phyloP scores from a whole-genome alignment of 2,113 vertebrate species.

The Arenaria interpres region DNA sequence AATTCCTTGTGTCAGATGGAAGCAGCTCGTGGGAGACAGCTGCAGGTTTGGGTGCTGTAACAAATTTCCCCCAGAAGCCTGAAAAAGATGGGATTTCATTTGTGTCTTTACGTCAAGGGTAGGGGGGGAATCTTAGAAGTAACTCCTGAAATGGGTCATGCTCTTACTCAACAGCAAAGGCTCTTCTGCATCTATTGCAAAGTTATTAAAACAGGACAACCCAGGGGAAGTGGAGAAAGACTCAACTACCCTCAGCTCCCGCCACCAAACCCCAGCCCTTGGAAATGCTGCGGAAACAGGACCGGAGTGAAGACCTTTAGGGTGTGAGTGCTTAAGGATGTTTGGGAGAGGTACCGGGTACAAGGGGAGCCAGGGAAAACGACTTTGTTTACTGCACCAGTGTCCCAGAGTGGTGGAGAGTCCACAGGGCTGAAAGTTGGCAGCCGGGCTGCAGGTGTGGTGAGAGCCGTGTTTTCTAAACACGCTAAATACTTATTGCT shows the following conservation, averaged over 20 bases:
- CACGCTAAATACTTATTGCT: slow-evolving; percentile 4
- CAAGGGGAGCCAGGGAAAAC: neutral
- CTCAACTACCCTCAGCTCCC: neutral
- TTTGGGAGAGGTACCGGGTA: neutral
- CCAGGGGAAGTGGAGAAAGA: neutral
- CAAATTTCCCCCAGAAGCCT: neutral
- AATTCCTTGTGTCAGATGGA: neutral
- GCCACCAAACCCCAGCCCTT: neutral
- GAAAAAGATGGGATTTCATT: neutral
- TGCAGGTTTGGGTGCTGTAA: neutral
- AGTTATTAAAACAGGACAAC: neutral
- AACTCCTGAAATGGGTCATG: neutral
- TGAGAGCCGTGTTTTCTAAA: slow-evolving; percentile 49
- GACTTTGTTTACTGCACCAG: neutral
- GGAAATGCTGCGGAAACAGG: neutral
- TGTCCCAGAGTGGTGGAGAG: neutral
- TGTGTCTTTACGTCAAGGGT: neutral
- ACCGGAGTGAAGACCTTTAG: neutral
- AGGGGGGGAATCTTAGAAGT: neutral
- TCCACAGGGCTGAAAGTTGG: slow-evolving; percentile 29
- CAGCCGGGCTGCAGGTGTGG: slow-evolving; percentile 46
- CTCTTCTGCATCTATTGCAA: neutral
- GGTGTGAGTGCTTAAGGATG: neutral
- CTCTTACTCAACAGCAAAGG: neutral
- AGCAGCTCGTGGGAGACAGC: neutral